Evolutionary conservation across 2,888 invertebrate genomes (phyloP), one percentile per base, ranked within the genome.

Genomic region (Ornithoptera alexandrae): DNA sequence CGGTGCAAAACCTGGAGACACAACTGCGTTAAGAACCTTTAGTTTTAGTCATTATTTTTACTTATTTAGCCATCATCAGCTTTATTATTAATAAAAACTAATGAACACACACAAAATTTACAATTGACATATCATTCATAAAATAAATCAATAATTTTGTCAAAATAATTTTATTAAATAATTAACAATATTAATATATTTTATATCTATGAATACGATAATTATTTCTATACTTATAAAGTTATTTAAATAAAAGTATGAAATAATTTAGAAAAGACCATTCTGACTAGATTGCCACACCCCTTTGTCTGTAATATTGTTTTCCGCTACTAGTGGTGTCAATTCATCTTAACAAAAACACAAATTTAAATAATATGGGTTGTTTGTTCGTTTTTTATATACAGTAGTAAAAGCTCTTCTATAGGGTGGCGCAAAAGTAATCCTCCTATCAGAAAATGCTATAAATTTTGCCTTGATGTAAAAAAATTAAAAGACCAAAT

Each of bases 211-310:
- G 30, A 30, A 62, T 62, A 62, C 39, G 57, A 50, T 58, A 59
- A 57, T 62, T 59, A 50, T 18, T 3, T 7, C 67, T 70, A 60
- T 39, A 18, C 56, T 64, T 67, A 67, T 30, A 70, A 67, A 59
- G 15, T 64, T 64, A 63, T 69, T 69, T 65, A 72, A 64, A 67
- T 72, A 71, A 66, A 67, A 68, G 69, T 73, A 67, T 36, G 53
- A 74, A 70, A 78, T 78, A 77, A 75, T 75, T 76, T 75, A 72
- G 76, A 82, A 86, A 85, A 88, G 84, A 89, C 87, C 92, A 92
- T 90, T 89, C 92, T 92, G 92, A 92, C 92, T 92, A 92, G 92
- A 92, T 81, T 89, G 88, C 84, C 92, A 91, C 92, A 92, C 92
- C 91, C 92, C 83, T 90, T 58, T 87, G 87, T 89, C 92, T 88